These are phyloP conservation scores for Epinephelus cyanopodus DNA, from an alignment of 2,113 vertebrate species.

Conservation along the genomic window DNA sequence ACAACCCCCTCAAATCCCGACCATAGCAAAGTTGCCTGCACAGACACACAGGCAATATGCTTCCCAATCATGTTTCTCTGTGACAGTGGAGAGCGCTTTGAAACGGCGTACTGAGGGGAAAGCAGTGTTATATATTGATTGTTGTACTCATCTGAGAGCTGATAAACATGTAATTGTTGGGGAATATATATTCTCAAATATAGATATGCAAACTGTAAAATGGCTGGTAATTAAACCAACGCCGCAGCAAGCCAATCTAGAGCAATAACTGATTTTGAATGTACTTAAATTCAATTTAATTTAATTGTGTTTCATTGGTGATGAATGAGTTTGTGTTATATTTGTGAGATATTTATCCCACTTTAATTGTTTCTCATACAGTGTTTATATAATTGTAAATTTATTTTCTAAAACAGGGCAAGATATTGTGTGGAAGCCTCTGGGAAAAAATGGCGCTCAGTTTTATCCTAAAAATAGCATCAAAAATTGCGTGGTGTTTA, in stretches of 20 bases:
- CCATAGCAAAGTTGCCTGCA: conserved; percentile 69
- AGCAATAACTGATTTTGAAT: background rate
- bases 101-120: conserved; percentile 1
- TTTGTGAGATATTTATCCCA: background rate
- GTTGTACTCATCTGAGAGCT: background rate
- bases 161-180: background rate
- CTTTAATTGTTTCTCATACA: background rate
- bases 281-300: background rate
- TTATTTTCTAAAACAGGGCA: conserved; percentile 3
- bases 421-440: conserved; percentile 12
- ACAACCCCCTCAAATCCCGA: conserved; percentile 75
- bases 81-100: conserved; percentile 50
- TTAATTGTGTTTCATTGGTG: background rate
- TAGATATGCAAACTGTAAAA: background rate
- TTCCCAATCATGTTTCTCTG: conserved; percentile 58
- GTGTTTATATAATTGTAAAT: background rate
- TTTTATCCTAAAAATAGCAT: conserved; percentile 41
- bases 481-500: background rate
- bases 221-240: background rate
- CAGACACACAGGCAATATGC: conserved; percentile 61
- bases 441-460: background rate
- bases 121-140: background rate
- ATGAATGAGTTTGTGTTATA: background rate
- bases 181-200: background rate
- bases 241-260: too few relatives aligned